Evolutionary conservation across 2,797 vertebrate genomes (phyloP), one percentile per base, ranked within the genome.

Genomic region (Eremophila alpestris): DNA sequence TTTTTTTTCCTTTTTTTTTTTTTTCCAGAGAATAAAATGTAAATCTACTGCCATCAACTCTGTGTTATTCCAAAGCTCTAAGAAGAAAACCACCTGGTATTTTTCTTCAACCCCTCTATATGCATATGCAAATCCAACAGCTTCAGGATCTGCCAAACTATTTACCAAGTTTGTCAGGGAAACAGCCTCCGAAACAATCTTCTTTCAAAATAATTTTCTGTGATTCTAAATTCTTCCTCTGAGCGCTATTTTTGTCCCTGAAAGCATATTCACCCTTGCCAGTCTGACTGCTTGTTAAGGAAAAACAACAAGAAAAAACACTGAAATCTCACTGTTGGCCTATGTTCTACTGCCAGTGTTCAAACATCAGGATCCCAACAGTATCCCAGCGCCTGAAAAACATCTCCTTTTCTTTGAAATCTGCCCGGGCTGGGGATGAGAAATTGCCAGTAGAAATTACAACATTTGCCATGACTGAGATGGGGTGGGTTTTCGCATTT

Each of bases 111-210:
- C 0, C 73, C 80, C 80, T 91, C 62, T 93, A 91, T 63, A 86
- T 94, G 93, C 95, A 93, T 95, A 95, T 94, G 95, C 86, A 96
- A 94, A 96, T 97, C 77, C 88, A 90, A 91, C 85, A 90, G 85
- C 93, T 94, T 92, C 76, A 84, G 41, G 87, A 91, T 94, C 90
- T 96, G 94, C 95, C 95, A 95, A 96, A 93, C 83, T 95, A 94
- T 96, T 97, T 96, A 95, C 91, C 70, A 54, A 90, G 87, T 94
- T 97, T 90, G 85, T 96, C 91, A 96, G 91, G 89, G 67, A 96
- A 96, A 91, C 83, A 83, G 90, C 85, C 91, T 94, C 93, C 5
- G 89, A 94, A 96, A 94, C 94, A 86, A 91, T 87, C 84, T 86
- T 23, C 91, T 74, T 96, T 93, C 80, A 88, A 92, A 97, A 94